A percentile compares a stretch with the other conserved stretches of the same genome.
phyloP scores from a whole-genome alignment of 2,113 vertebrate species.

The Antigone vipio region DNA sequence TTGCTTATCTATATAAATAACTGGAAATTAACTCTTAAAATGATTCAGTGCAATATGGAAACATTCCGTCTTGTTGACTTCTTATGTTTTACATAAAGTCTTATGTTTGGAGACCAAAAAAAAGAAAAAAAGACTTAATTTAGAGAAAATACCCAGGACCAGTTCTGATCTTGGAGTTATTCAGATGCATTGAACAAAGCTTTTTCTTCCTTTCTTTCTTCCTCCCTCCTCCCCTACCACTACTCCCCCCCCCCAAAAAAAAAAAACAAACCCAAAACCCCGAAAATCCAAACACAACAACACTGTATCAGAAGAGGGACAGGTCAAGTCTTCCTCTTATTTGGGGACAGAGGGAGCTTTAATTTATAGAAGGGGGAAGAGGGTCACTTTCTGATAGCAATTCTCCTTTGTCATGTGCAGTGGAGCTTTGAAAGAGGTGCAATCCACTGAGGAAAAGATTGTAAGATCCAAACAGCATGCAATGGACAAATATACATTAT shows the following conservation, averaged over 20 bases:
- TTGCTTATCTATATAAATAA: not conserved
- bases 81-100: not conserved
- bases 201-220: not conserved
- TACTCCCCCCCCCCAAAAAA: too few relatives aligned
- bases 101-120: not conserved
- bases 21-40: not conserved
- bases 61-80: not conserved
- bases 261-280: not conserved
- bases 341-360: not conserved
- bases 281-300: not conserved
- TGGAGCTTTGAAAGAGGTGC: not conserved
- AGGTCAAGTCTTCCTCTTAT: not conserved
- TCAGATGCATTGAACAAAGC: not conserved
- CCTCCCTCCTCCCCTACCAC: fast-evolving
- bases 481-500: not conserved
- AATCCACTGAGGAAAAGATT: not conserved
- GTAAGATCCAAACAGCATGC: not conserved
- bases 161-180: not conserved
- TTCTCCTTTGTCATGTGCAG: not conserved
- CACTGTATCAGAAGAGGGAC: not conserved
- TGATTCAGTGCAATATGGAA: not conserved
- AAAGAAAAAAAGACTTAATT: not conserved
- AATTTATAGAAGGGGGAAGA: not conserved
- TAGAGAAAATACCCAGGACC: not conserved
- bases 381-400: not conserved